These are phyloP conservation scores for Drosophila pandora DNA, from an alignment of 1,140 invertebrate species.

Conservation along the genomic window DNA sequence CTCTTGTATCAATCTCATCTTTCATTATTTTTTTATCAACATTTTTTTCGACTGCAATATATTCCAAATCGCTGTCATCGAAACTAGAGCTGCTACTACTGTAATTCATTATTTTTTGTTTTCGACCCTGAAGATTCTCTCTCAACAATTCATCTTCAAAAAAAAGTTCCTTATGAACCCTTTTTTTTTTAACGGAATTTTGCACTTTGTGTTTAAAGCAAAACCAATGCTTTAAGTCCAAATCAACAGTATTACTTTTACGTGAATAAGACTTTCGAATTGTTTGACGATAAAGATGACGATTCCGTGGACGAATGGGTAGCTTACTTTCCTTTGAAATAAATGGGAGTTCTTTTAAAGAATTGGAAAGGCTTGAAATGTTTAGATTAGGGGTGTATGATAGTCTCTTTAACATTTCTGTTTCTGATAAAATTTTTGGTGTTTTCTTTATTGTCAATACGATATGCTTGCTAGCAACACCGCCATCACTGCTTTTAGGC, in stretches of 20 bases:
- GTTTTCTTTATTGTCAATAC: slow-evolving; percentile 81
- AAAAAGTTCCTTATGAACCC: slow-evolving; percentile 64
- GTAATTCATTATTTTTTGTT: slow-evolving; percentile 56
- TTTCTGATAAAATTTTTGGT: slow-evolving; percentile 64
- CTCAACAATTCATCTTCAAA: slow-evolving; percentile 58
- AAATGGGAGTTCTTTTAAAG: not conserved
- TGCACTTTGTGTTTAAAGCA: not conserved
- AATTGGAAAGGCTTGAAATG: not conserved
- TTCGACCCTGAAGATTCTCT: slow-evolving; percentile 19
- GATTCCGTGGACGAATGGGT: not conserved
- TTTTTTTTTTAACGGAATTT: slow-evolving; percentile 6
- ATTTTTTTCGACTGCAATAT: not conserved
- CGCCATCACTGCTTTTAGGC: slow-evolving; percentile 10
- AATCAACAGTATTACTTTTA: slow-evolving; percentile 29
- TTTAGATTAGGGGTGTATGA: not conserved
- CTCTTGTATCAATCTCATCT: slow-evolving; percentile 47
- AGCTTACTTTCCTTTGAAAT: not conserved
- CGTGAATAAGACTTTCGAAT: not conserved
- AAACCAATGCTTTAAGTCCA: slow-evolving; percentile 59
- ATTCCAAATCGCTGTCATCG: slow-evolving; percentile 50
- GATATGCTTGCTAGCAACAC: slow-evolving; percentile 56
- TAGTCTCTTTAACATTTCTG: not conserved
- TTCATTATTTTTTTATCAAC: slow-evolving; percentile 18
- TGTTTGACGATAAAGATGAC: slow-evolving; percentile 9
- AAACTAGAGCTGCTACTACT: slow-evolving; percentile 70